Conservation (phyloP, 2,113 vertebrate genomes). For the Ophthalmolycus amberensis region DNA sequence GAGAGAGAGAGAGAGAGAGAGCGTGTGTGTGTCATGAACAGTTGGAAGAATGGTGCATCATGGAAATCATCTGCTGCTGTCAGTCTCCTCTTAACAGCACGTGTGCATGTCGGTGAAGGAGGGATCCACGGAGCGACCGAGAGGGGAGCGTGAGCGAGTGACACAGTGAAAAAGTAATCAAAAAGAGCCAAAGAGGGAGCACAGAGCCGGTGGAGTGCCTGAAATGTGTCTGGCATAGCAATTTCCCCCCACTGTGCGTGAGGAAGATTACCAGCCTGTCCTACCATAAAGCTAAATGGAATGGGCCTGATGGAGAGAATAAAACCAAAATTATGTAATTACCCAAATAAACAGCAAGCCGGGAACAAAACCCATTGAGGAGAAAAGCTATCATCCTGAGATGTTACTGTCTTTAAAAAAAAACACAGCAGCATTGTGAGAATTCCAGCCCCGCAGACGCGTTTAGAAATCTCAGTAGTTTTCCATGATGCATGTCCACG, state of each 20-base stretch:
- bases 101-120: constrained; percentile 63
- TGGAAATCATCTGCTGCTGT: constrained; percentile 84
- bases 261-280: constrained; percentile 70
- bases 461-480: constrained; percentile 25
- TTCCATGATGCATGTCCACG: constrained; percentile 44
- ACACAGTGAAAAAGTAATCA: constrained; percentile 73
- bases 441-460: background rate
- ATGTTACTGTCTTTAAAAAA: constrained; percentile 20
- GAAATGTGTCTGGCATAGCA: constrained; percentile 76
- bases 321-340: constrained; percentile 72
- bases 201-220: constrained; percentile 54
- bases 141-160: constrained; percentile 55
- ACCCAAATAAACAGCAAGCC: constrained; percentile 64
- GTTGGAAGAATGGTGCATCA: constrained; percentile 71
- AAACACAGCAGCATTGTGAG: background rate
- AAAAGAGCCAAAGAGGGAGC: constrained; percentile 67
- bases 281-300: constrained; percentile 75
- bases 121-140: constrained; percentile 40
- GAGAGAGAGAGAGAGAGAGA: too few relatives aligned
- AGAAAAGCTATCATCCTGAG: constrained; percentile 52
- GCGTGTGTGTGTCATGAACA: constrained; percentile 33
- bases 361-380: constrained; percentile 45
- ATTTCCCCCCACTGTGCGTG: constrained; percentile 61
- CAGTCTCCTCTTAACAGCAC: constrained; percentile 76
- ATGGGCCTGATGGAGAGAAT: constrained; percentile 68